Percentiles rank a stretch among this genome's conserved stretches.
These are phyloP conservation scores for Myanophis thanlyinensis DNA, from an alignment of 2,113 vertebrate genomes.

Conservation along the genomic window DNA sequence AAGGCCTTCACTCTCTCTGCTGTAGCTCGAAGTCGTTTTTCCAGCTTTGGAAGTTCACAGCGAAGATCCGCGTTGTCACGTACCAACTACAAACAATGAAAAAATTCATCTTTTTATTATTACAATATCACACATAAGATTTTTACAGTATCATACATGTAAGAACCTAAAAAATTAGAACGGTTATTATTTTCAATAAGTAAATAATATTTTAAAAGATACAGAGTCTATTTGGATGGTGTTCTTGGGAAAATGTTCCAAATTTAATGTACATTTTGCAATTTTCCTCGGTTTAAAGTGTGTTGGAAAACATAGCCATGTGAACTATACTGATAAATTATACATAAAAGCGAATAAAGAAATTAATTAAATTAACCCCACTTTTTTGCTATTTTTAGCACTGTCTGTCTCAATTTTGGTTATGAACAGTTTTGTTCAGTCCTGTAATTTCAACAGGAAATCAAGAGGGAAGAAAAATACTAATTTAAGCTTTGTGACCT, in stretches of 20 bases:
- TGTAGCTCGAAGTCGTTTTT: slow-evolving; percentile 88
- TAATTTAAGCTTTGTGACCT: background rate
- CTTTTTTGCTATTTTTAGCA: background rate
- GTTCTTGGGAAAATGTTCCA: background rate
- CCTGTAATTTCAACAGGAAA: background rate
- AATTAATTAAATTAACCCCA: background rate
- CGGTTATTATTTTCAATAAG: background rate
- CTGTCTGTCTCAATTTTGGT: background rate
- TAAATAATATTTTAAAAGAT: background rate
- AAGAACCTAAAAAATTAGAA: background rate
- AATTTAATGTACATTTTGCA: background rate
- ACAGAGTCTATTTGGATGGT: background rate
- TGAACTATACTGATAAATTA: background rate
- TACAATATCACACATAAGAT: background rate
- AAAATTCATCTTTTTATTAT: background rate
- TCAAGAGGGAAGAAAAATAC: background rate
- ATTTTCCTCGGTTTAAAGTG: background rate
- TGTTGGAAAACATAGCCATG: background rate
- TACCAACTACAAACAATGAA: slow-evolving; percentile 73
- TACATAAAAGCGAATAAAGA: background rate
- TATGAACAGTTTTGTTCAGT: background rate
- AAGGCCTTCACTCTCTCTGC: slow-evolving; percentile 89
- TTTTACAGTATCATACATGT: background rate
- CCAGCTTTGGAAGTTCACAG: slow-evolving; percentile 93
- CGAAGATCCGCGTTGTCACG: slow-evolving; percentile 94